phyloP scores from a whole-genome alignment of 1,140 invertebrate species.

The Drosophila sulfurigaster region DNA sequence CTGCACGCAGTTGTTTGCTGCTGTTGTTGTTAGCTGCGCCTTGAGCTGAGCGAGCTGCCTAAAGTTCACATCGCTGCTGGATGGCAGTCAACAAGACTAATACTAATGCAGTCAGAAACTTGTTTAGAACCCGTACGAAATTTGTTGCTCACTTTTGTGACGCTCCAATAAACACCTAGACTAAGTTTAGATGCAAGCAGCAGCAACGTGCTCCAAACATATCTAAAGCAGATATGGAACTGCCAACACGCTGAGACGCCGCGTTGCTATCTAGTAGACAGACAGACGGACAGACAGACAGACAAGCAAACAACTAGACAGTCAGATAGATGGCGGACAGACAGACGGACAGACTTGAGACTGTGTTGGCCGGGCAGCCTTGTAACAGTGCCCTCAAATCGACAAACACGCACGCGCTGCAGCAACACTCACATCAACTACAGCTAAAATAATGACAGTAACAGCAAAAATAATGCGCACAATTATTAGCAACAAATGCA shows the following conservation, averaged over 20 bases:
- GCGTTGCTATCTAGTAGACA: constrained; percentile 49
- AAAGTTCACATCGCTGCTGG: constrained; percentile 67
- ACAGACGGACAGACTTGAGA: constrained; percentile 11
- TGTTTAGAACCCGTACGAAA: constrained; percentile 42
- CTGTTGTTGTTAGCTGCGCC: constrained; percentile 7
- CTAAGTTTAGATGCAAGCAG: constrained; percentile 57
- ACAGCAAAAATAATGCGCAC: constrained; percentile 42
- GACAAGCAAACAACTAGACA: constrained; percentile 21
- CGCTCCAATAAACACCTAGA: constrained; percentile 76
- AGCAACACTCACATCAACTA: constrained; percentile 26
- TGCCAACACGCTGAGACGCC: constrained; percentile 60
- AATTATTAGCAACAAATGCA: constrained; percentile 46
- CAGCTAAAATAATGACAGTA: constrained; percentile 30
- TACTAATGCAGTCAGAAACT: constrained; percentile 29
- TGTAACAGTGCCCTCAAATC: constrained; percentile 81
- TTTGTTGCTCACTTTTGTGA: constrained; percentile 63
- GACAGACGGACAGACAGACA: constrained; percentile 17
- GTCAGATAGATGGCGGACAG: constrained; percentile 5
- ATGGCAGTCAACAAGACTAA: constrained; percentile 27
- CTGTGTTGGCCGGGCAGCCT: constrained; percentile 60
- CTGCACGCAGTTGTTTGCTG: constrained; percentile 11
- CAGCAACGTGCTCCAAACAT: constrained; percentile 33
- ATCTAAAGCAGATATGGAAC: constrained; percentile 62
- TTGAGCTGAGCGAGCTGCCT: constrained; percentile 8
- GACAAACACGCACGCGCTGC: constrained; percentile 67